Evolutionary conservation across 2,888 invertebrate genomes (phyloP), one percentile per base, ranked within the genome.

Genomic region (Drosophila suboccidentalis): DNA sequence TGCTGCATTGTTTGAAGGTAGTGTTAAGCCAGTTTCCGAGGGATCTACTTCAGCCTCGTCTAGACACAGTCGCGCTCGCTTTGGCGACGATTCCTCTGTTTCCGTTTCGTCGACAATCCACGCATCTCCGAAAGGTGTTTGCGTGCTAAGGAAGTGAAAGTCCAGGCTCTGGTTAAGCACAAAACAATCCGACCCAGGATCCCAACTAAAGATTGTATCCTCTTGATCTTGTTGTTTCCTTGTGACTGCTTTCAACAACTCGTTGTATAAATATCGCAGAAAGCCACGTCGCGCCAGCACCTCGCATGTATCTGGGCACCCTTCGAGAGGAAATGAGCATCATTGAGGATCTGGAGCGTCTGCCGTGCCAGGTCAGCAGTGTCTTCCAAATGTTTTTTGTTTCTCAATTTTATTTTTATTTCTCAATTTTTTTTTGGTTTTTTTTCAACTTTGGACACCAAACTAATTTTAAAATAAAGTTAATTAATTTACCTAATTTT

Each of bases 111-210:
- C 82, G 90, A 96, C 95, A 81, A 98, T 98, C 17, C 97, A 96
- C 13, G 97, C 97, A 94, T 98, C 98, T 0, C 98, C 98, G 93
- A 98, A 98, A 17, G 98, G 98, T 41, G 96, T 94, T 91, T 97
- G 97, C 54, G 97, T 97, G 34, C 96, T 95, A 88, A 96, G 97
- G 89, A 98, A 96, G 91, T 97, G 96, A 92, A 97, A 97, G 32
- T 94, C 93, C 29, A 97, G 91, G 41, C 93, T 93, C 4, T 94
- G 85, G 81, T 94, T 94, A 1, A 97, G 71, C 60, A 88, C 86
- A 82, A 94, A 95, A 67, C 91, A 92, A n/a, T 81, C 74, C 9
- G 78, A 74, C 2, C 90, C 75, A 41, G 71, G 47, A 11, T 92
- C 77, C 74, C 91, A 89, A 6, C 55, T 53, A 71, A 94, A 93